Evolutionary conservation across 1,140 invertebrate species (phyloP).

Genomic region (Oncopodura yosiiana): DNA sequence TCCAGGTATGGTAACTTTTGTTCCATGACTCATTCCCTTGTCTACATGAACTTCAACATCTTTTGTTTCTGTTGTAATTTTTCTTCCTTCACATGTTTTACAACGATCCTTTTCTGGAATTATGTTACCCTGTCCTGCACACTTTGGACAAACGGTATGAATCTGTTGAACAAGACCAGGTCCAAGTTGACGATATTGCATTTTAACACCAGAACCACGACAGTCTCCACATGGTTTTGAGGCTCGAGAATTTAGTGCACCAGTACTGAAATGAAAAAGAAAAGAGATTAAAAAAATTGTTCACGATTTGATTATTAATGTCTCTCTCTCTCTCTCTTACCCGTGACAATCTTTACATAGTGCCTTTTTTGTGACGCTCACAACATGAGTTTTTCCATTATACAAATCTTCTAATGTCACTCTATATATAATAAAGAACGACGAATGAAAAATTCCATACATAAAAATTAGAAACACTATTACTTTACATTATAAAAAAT

Average conservation of each 20-base stretch:
- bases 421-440: constrained; percentile 39
- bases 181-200: constrained; percentile 56
- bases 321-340: constrained; percentile 35
- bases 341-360: constrained; percentile 76
- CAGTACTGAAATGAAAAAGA: constrained; percentile 16
- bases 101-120: constrained; percentile 75
- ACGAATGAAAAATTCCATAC: background rate
- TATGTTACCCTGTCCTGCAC: constrained; percentile 52
- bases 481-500: background rate
- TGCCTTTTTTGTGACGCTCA: constrained; percentile 76
- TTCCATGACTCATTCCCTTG: constrained; percentile 78
- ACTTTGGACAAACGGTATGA: constrained; percentile 60
- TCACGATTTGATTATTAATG: background rate
- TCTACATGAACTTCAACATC: constrained; percentile 81
- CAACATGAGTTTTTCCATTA: constrained; percentile 70
- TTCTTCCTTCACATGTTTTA: constrained; percentile 66
- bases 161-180: constrained; percentile 76
- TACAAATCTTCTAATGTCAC: constrained; percentile 86
- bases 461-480: background rate
- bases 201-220: constrained; percentile 65
- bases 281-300: background rate
- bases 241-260: constrained; percentile 53
- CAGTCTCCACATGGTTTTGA: constrained; percentile 62
- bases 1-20: constrained; percentile 74
- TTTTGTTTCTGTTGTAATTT: constrained; percentile 65